phyloP scores from a whole-genome alignment of 2,797 vertebrate genomes.

The Enteromius fasciolatus region DNA sequence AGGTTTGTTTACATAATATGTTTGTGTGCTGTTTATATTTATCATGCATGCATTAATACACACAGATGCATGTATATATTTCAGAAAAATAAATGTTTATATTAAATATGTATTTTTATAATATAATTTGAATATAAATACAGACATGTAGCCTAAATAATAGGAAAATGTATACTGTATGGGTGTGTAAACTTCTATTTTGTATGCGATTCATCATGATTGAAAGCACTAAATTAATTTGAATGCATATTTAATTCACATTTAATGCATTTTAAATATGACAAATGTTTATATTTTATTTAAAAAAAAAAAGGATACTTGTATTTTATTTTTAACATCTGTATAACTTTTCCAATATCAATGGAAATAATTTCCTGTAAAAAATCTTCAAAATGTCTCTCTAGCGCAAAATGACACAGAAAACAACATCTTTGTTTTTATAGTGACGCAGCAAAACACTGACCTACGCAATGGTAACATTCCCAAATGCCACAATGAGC shows the following conservation, averaged over 20 bases:
- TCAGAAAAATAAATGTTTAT: too few species aligned
- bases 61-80: too few species aligned
- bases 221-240: too few species aligned
- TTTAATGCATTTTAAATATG: neutral
- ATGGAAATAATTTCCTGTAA: slow-evolving; percentile 62
- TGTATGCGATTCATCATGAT: too few species aligned
- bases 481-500: slow-evolving; percentile 57
- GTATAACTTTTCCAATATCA: slow-evolving; percentile 14
- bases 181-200: too few species aligned
- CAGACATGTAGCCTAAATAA: too few species aligned
- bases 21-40: too few species aligned
- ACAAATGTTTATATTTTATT: neutral
- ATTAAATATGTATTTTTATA: too few species aligned
- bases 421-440: slow-evolving; percentile 71
- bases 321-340: neutral
- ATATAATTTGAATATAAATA: too few species aligned
- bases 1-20: too few species aligned
- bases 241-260: neutral
- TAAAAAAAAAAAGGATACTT: neutral
- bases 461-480: slow-evolving; percentile 68
- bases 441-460: slow-evolving; percentile 64
- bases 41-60: too few species aligned
- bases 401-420: slow-evolving; percentile 71
- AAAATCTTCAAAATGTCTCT: slow-evolving; percentile 53
- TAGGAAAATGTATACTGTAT: too few species aligned